phyloP scores from a whole-genome alignment of 2,797 vertebrate species.

The Melanotaenia maccullochi region DNA sequence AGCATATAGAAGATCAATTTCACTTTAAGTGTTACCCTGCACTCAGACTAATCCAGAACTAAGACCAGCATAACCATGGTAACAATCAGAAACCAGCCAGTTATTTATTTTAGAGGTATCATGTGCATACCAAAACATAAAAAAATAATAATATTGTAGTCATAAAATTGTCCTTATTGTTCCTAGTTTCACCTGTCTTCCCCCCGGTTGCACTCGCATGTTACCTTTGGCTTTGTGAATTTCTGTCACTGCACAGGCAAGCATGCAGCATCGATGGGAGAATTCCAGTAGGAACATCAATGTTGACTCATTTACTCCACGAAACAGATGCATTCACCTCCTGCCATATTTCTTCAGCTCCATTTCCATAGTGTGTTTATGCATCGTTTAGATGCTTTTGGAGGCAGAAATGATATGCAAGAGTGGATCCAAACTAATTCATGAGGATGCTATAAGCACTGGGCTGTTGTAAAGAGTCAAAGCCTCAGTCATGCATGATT shows the following conservation, averaged over 20 bases:
- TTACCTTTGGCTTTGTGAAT: not conserved
- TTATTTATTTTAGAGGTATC: not conserved
- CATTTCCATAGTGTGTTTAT: not conserved
- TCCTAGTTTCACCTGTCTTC: not conserved
- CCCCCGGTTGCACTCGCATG: not conserved
- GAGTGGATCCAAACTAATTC: not conserved
- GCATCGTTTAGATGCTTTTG: not conserved
- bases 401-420: not conserved
- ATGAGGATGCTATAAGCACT: too few relatives aligned
- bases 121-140: not conserved
- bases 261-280: not conserved
- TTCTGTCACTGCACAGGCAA: not conserved
- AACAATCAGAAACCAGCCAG: not conserved
- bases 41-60: not conserved
- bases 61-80: not conserved
- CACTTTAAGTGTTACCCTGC: not conserved
- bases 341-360: not conserved
- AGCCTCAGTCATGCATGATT: too few relatives aligned
- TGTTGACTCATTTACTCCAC: conserved; percentile 8
- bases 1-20: not conserved
- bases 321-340: not conserved
- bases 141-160: not conserved
- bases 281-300: not conserved
- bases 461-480: too few relatives aligned
- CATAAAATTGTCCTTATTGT: not conserved